These are phyloP conservation scores for Pristionchus exspectatus DNA, from an alignment of 2,888 invertebrate species.

Conservation along the genomic window DNA sequence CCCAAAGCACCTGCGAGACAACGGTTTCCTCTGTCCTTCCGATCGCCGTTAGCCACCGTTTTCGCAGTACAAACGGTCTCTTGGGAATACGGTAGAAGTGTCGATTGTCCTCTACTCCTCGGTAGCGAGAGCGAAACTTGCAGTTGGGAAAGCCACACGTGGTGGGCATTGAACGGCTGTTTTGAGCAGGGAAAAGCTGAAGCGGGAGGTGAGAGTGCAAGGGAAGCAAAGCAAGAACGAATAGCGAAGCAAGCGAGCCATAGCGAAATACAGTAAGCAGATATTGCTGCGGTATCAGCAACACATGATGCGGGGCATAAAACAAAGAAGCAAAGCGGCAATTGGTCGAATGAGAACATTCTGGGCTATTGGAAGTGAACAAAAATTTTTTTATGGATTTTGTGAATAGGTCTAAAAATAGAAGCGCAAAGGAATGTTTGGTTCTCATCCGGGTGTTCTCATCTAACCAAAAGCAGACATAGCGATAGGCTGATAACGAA, in stretches of 20 bases:
- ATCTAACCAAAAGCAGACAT: neutral
- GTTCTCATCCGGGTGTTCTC: no score
- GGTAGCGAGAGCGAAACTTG: constrained; percentile 79
- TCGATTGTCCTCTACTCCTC: constrained; percentile 80
- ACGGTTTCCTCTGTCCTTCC: constrained; percentile 80
- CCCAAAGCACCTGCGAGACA: constrained; percentile 79
- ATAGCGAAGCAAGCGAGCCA: neutral
- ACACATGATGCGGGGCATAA: no score
- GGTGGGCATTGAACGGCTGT: constrained; percentile 78
- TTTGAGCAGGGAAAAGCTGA: neutral
- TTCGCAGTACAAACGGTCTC: constrained; percentile 79
- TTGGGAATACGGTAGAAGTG: constrained; percentile 81
- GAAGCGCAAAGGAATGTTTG: no score
- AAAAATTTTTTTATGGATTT: no score
- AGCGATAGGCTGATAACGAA: neutral
- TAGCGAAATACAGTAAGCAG: neutral
- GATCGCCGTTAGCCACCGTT: constrained; percentile 80
- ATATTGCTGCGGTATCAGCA: neutral
- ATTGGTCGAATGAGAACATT: no score
- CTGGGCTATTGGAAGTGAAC: no score
- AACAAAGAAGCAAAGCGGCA: no score
- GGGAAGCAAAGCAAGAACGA: constrained; percentile 7
- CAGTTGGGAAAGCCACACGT: constrained; percentile 81
- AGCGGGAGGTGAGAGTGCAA: constrained; percentile 19
- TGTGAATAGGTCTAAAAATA: no score